Conservation (phyloP, 2,113 vertebrate genomes). For the Strigops habroptila region DNA sequence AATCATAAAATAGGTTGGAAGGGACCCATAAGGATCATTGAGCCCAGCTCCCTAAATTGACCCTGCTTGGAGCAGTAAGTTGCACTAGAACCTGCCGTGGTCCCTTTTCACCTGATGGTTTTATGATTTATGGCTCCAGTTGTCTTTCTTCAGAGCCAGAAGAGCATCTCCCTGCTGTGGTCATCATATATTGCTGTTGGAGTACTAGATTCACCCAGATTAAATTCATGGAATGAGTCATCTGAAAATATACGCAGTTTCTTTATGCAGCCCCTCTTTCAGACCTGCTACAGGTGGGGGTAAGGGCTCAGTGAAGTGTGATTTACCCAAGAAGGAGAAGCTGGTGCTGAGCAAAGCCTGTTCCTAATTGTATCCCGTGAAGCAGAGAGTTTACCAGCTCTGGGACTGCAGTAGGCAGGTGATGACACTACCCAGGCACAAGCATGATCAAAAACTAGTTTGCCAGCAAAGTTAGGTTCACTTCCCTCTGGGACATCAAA, state of each 20-base stretch:
- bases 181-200: not conserved
- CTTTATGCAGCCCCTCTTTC: not conserved
- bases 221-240: not conserved
- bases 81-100: not conserved
- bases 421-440: not conserved
- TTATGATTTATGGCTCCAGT: not conserved
- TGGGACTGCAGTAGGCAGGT: not conserved
- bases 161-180: not conserved
- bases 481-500: not conserved
- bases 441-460: not conserved
- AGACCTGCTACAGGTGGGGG: not conserved
- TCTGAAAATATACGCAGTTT: not conserved
- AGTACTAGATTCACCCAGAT: too few species aligned
- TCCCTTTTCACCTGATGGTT: not conserved
- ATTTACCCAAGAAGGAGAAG: not conserved
- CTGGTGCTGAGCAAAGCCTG: not conserved
- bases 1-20: not conserved
- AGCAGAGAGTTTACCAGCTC: accelerated
- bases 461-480: not conserved
- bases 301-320: not conserved
- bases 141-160: not conserved
- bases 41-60: not conserved
- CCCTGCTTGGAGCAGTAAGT: not conserved
- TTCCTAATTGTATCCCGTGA: not conserved
- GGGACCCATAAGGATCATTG: accelerated